These are phyloP conservation scores for Tapirus indicus DNA, from an alignment of 2,797 vertebrate species.

Conservation along the genomic window DNA sequence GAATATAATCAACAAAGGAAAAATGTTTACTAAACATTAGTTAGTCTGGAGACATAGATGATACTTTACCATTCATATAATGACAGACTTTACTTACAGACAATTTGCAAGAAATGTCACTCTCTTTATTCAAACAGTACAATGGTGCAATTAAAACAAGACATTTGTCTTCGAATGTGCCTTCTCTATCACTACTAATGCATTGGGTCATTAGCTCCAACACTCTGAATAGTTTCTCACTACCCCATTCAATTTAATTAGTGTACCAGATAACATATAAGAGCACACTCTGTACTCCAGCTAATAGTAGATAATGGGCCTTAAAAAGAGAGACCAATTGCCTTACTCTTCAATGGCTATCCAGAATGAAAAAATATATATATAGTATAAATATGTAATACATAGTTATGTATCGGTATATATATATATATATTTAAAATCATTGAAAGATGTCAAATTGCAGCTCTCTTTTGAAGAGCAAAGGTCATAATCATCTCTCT, in stretches of 20 bases:
- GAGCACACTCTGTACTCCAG: slow-evolving; percentile 45
- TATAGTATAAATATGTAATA: neutral
- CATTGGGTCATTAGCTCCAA: slow-evolving; percentile 77
- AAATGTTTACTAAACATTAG: slow-evolving; percentile 70
- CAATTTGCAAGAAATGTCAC: slow-evolving; percentile 55
- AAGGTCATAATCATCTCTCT: neutral
- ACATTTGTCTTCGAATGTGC: slow-evolving; percentile 73
- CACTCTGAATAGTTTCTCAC: slow-evolving; percentile 63
- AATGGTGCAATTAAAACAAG: slow-evolving; percentile 76
- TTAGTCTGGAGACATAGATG: slow-evolving; percentile 49
- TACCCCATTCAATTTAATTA: slow-evolving; percentile 77
- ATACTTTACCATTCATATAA: slow-evolving; percentile 60
- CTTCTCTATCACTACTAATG: slow-evolving; percentile 74
- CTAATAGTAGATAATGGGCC: slow-evolving; percentile 58
- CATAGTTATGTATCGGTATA: neutral
- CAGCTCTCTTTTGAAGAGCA: neutral
- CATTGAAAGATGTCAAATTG: neutral
- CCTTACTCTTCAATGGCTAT: neutral
- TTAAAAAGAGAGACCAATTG: slow-evolving; percentile 37
- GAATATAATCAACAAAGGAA: slow-evolving; percentile 53
- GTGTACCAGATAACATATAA: slow-evolving; percentile 70
- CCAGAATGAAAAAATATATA: neutral
- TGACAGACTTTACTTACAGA: slow-evolving; percentile 59
- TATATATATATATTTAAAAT: neutral
- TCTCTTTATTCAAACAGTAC: slow-evolving; percentile 17